phyloP scores from a whole-genome alignment of 2,113 vertebrate species.

The Uropsilus gracilis region DNA sequence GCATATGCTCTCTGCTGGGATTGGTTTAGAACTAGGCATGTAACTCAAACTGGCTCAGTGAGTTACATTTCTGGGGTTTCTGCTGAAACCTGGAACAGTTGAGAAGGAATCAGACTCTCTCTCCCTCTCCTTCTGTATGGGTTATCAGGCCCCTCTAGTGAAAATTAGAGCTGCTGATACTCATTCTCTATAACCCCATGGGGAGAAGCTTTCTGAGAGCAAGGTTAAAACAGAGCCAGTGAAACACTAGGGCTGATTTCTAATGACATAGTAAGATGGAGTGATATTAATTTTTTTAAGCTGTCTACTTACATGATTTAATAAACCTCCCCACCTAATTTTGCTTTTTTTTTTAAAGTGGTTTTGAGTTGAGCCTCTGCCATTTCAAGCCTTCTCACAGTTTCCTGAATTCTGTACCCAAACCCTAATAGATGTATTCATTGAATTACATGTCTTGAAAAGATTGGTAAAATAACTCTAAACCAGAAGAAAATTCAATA shows the following conservation, averaged over 20 bases:
- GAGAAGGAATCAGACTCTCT: not conserved
- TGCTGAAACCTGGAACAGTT: not conserved
- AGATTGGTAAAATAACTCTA: not conserved
- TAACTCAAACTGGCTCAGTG: not conserved
- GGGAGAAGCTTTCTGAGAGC: not conserved
- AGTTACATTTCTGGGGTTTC: not conserved
- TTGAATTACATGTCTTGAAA: not conserved
- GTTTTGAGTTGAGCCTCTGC: not conserved
- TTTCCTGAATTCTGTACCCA: not conserved
- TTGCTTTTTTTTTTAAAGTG: not conserved
- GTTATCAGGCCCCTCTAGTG: not conserved
- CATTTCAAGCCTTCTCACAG: not conserved
- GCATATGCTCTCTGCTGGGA: not conserved
- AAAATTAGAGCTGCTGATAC: not conserved
- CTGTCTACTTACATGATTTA: not conserved
- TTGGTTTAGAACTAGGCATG: not conserved
- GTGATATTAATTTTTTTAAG: not conserved
- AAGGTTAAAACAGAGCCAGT: not conserved
- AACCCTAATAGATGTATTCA: not conserved
- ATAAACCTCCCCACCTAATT: not conserved
- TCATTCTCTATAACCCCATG: not conserved
- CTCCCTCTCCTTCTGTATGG: not conserved
- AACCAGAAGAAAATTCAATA: conserved; percentile 2
- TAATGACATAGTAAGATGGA: not conserved
- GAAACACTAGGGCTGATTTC: not conserved